These are phyloP conservation scores for Scolopax rusticola DNA, from an alignment of 2,797 vertebrate species.

Conservation along the genomic window DNA sequence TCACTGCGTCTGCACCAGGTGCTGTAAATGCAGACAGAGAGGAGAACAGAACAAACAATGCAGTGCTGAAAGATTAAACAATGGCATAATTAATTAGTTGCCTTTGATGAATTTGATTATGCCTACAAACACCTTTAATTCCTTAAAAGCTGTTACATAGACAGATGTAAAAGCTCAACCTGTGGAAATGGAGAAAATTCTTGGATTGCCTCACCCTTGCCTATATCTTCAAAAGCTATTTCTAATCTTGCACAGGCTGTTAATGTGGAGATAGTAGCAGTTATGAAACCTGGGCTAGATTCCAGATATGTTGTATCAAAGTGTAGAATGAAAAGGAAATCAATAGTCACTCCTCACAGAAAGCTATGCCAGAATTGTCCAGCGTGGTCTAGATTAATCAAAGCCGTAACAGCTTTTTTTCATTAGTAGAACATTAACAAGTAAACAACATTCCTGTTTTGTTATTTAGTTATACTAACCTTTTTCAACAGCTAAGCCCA, in stretches of 20 bases:
- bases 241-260: slow-evolving; percentile 51
- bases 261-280: slow-evolving; percentile 63
- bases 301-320: slow-evolving; percentile 70
- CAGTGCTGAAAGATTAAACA: slow-evolving; percentile 5
- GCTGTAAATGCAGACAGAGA: neutral
- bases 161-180: slow-evolving; percentile 52
- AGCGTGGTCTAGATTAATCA: slow-evolving; percentile 55
- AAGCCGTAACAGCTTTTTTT: slow-evolving; percentile 61
- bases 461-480: slow-evolving; percentile 64
- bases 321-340: slow-evolving; percentile 74
- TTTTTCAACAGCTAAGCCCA: slow-evolving; percentile 57
- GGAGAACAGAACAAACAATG: neutral
- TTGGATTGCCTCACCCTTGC: slow-evolving; percentile 52
- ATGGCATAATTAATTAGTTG: neutral
- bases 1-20: neutral
- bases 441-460: slow-evolving; percentile 75
- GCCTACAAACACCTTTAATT: slow-evolving; percentile 55
- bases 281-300: slow-evolving; percentile 59
- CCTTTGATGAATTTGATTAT: slow-evolving; percentile 31
- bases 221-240: slow-evolving; percentile 55
- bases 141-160: slow-evolving; percentile 18
- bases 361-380: slow-evolving; percentile 42
- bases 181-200: slow-evolving; percentile 60
- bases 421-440: slow-evolving; percentile 70
- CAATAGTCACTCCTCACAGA: slow-evolving; percentile 52